Evolutionary conservation across 2,797 vertebrate genomes (phyloP).

Genomic region (Brachyrhaphis roseni): DNA sequence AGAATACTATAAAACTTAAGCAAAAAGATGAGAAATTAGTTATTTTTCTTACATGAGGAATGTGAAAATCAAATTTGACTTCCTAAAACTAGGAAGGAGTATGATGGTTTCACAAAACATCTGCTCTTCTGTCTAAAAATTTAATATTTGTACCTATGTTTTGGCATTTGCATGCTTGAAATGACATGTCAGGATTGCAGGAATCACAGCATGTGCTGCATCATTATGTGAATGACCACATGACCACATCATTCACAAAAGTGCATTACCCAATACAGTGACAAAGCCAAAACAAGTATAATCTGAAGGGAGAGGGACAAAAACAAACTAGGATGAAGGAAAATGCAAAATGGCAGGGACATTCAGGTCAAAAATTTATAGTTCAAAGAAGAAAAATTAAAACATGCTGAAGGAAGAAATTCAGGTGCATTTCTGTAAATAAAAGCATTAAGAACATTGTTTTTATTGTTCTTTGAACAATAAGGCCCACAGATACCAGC

Average conservation of each 20-base stretch:
- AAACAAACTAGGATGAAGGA: constrained; percentile 21
- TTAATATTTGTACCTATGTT: constrained; percentile 19
- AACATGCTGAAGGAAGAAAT: not conserved
- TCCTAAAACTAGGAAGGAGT: too few relatives aligned
- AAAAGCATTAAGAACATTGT: not conserved
- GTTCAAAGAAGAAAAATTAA: not conserved
- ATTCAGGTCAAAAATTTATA: not conserved
- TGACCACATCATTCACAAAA: constrained; percentile 58
- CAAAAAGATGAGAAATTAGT: too few relatives aligned
- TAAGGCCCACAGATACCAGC: too few relatives aligned
- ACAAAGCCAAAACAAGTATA: constrained; percentile 33
- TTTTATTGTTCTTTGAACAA: not conserved
- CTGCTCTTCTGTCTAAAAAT: constrained; percentile 11
- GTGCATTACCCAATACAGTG: constrained; percentile 47
- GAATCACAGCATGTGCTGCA: constrained; percentile 58
- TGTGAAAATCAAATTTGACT: too few relatives aligned
- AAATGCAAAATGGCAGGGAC: not conserved
- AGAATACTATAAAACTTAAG: not conserved
- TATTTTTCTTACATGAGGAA: not conserved
- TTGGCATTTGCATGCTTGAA: constrained; percentile 51
- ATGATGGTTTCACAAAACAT: not conserved
- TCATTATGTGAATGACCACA: constrained; percentile 40
- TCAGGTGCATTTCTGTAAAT: not conserved
- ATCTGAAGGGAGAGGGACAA: constrained; percentile 41
- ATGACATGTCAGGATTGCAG: constrained; percentile 45